Percentiles rank a stretch among this genome's conserved stretches.
These are phyloP conservation scores for Asbolus verrucosus DNA, from an alignment of 1,140 invertebrate genomes.

Conservation along the genomic window DNA sequence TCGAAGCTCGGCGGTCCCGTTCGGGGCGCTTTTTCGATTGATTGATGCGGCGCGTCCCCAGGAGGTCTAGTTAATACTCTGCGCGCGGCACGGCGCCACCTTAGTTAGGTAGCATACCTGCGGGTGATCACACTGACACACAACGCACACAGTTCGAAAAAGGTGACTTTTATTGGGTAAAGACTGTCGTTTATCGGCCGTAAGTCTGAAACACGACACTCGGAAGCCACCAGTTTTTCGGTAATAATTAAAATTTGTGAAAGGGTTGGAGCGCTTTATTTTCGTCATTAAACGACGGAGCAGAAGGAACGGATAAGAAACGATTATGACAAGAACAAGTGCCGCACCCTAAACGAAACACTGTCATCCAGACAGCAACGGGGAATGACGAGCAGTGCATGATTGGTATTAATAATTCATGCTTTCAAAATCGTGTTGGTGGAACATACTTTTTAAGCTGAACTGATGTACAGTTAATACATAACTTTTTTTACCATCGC, in stretches of 20 bases:
- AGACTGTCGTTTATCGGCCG: conserved; percentile 34
- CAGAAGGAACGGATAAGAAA: conserved; percentile 44
- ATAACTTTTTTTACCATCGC: conserved; percentile 19
- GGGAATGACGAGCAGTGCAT: conserved; percentile 57
- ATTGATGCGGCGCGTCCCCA: conserved; percentile 43
- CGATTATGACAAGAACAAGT: conserved; percentile 55
- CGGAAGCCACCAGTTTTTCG: conserved; percentile 31
- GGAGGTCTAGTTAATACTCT: conserved; percentile 48
- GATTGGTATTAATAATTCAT: conserved; percentile 60
- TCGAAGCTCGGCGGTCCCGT: neutral
- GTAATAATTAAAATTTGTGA: conserved; percentile 26
- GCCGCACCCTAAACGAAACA: conserved; percentile 59
- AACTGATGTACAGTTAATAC: conserved; percentile 50
- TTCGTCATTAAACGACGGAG: conserved; percentile 5
- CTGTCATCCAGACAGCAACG: conserved; percentile 56
- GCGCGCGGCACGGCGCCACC: conserved; percentile 42
- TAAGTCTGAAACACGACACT: conserved; percentile 32
- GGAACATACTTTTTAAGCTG: conserved; percentile 57
- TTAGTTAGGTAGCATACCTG: conserved; percentile 48
- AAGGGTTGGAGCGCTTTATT: conserved; percentile 5
- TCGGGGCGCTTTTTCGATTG: conserved; percentile 28
- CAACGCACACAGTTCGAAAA: neutral
- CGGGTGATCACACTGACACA: conserved; percentile 48
- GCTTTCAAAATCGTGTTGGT: conserved; percentile 56
- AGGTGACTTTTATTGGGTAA: conserved; percentile 33